Base-by-base conservation (phyloP, 2,888 invertebrate genomes). In the Drosophila cognata region DNA sequence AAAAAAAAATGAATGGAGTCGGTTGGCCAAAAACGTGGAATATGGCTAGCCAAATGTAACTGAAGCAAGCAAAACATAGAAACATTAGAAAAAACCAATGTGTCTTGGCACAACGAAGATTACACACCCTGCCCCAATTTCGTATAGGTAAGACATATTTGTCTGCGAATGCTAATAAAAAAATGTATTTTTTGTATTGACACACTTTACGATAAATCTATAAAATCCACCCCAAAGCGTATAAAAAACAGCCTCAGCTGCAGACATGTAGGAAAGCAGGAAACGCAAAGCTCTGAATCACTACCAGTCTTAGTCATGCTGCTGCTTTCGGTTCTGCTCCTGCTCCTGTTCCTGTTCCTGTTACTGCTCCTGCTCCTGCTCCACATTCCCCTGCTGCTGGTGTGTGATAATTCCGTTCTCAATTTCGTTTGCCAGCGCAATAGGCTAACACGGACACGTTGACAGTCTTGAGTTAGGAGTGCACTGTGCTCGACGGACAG, bases 371-470 rank as follows among this genome's bases (percentile, higher is more conserved):
- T 51, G 48, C 21, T 67, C 4, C 11, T 18, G 25, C 10, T 36
- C 25, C 33, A 64, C 55, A 28, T 64, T 0, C 38, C 68, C 64
- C 56, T 75, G 70, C 71, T 81, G 76, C 2, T 46, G 16, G 46
- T 25, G 71, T 86, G 79, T 76, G 79, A 85, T 85, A 88, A 88
- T 88, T 84, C 87, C 84, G 87, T 84, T 87, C 74, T 84, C 88
- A 82, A 88, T 88, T 88, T 75, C 72, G 73, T 71, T 84, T 64
- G 71, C 60, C 66, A 65, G 65, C 60, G 53, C 58, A 48, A 46
- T 77, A 80, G 59, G 63, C 67, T 67, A 74, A 77, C 72, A 70
- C 67, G 65, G 70, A 65, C 59, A 52, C 66, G 31, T 29, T 31
- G 25, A 6, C 36, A 58, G 29, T 1, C 59, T 52, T 41, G 16